Evolutionary conservation across 2,888 invertebrate species (phyloP).

Genomic region (Augiades crinisus): DNA sequence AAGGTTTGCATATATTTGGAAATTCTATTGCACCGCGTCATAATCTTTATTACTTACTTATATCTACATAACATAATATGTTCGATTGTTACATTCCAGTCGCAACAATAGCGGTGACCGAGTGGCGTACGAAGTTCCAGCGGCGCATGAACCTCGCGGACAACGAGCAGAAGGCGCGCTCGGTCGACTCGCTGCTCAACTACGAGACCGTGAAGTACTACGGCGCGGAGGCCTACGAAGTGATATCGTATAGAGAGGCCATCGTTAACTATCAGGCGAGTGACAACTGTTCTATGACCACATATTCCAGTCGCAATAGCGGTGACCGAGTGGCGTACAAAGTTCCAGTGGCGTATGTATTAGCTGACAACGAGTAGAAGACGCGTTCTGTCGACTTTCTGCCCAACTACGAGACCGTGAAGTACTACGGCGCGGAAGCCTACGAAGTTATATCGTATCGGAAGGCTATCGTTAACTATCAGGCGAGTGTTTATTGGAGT

Average conservation of each 20-base stretch:
- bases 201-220: constrained; percentile 99
- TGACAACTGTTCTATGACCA: no score
- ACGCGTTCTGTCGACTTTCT: constrained; percentile 97
- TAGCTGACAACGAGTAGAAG: constrained; percentile 95
- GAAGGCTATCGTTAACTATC: constrained; percentile 91
- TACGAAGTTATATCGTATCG: constrained; percentile 94
- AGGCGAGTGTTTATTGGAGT: no score
- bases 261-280: constrained; percentile 93
- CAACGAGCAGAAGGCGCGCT: constrained; percentile 94
- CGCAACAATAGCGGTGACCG: constrained; percentile 94
- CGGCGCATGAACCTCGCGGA: constrained; percentile 96
- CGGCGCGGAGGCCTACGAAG: constrained; percentile 96
- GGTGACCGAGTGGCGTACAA: constrained; percentile 99
- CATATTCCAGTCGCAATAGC: constrained; percentile 85
- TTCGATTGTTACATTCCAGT: constrained; percentile 75
- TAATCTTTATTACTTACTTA: no score
- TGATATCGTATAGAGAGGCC: constrained; percentile 90
- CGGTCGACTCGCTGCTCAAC: constrained; percentile 97
- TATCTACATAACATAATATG: no score
- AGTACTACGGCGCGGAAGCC: constrained; percentile 97
- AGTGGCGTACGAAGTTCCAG: constrained; percentile 98
- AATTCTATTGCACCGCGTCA: no score
- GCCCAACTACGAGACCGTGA: constrained; percentile 98
- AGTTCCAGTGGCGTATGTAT: constrained; percentile 97
- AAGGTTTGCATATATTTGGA: no score